phyloP scores from a whole-genome alignment of 2,888 invertebrate species.

The Rhingia campestris region DNA sequence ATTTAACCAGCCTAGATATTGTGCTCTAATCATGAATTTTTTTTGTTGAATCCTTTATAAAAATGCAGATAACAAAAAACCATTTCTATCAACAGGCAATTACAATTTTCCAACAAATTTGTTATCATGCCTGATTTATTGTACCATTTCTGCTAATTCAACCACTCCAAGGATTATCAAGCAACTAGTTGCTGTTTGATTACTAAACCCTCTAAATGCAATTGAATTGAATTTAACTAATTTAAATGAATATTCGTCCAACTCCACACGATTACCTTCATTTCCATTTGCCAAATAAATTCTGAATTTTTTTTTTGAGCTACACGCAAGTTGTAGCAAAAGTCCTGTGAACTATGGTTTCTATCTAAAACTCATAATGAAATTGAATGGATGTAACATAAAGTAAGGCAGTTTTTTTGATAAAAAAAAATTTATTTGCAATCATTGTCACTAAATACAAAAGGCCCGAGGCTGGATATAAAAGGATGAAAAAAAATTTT shows the following conservation, averaged over 20 bases:
- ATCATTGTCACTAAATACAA: constrained; percentile 58
- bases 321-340: constrained; percentile 6
- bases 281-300: constrained; percentile 13
- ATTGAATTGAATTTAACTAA: constrained; percentile 38
- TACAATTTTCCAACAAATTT: constrained; percentile 1
- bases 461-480: background rate
- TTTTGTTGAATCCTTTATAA: no score
- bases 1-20: no score
- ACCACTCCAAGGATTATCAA: background rate
- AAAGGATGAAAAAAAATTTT: constrained; percentile 18
- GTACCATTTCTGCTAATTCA: background rate
- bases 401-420: constrained; percentile 16
- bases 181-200: background rate
- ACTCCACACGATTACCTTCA: background rate
- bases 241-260: constrained; percentile 45
- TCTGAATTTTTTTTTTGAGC: background rate
- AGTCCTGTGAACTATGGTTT: constrained; percentile 30
- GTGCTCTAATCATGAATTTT: no score
- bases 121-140: constrained; percentile 4
- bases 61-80: no score
- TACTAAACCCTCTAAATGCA: background rate
- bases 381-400: constrained; percentile 14
- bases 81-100: background rate
- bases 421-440: background rate
- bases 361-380: constrained; percentile 32